phyloP scores from a whole-genome alignment of 2,888 invertebrate genomes.

The Drosophila demipolita region DNA sequence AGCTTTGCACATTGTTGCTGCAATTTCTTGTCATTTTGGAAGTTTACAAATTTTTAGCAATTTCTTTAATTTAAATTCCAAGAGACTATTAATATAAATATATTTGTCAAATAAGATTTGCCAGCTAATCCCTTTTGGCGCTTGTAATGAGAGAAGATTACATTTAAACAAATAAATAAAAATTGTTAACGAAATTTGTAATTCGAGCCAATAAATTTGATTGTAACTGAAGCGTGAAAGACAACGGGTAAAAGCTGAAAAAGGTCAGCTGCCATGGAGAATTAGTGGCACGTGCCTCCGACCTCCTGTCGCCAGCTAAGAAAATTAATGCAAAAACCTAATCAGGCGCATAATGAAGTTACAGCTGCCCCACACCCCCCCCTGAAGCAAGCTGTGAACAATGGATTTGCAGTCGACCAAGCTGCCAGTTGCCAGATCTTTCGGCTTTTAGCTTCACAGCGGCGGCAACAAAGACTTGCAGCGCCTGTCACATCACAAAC shows the following conservation, averaged over 20 bases:
- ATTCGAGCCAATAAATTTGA: constrained; percentile 64
- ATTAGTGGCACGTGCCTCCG: constrained; percentile 4
- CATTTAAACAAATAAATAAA: constrained; percentile 17
- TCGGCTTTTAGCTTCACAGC: background rate
- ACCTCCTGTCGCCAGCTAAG: constrained; percentile 11
- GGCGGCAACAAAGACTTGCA: constrained; percentile 22
- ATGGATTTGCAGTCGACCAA: constrained; percentile 14
- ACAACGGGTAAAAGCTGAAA: constrained; percentile 37
- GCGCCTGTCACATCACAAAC: constrained; percentile 41
- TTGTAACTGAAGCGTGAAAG: constrained; percentile 65
- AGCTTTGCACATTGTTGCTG: constrained; percentile 28
- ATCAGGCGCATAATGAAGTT: constrained; percentile 60
- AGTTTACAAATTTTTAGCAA: constrained; percentile 39
- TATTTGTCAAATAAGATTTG: background rate
- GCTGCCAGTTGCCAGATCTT: constrained; percentile 24
- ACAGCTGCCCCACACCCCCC: constrained; percentile 18
- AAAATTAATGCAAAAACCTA: constrained; percentile 66
- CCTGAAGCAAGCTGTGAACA: constrained; percentile 4
- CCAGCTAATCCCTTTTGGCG: constrained; percentile 34
- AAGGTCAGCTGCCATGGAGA: constrained; percentile 49
- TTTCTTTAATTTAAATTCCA: constrained; percentile 23
- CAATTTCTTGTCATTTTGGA: constrained; percentile 16
- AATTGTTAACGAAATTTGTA: constrained; percentile 30
- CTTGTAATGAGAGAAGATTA: constrained; percentile 37
- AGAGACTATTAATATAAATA: background rate